A percentile compares a stretch with the other conserved stretches of the same genome.
phyloP scores from a whole-genome alignment of 2,113 vertebrate species.

The Orycteropus afer region DNA sequence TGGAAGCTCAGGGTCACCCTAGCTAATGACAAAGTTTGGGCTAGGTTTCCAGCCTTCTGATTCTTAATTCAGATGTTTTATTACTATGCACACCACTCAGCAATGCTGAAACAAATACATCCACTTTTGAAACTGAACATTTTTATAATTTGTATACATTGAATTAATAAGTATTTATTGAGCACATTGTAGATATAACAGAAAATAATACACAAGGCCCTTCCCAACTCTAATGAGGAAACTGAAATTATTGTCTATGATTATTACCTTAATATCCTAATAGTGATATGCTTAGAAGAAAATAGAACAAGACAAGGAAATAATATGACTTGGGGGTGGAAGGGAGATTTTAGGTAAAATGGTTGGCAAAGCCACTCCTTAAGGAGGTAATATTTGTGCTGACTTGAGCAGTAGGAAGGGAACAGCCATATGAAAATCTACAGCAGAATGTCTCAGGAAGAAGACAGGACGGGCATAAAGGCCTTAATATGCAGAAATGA shows the following conservation, averaged over 20 bases:
- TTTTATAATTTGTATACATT: background rate
- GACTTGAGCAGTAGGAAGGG: rapidly evolving
- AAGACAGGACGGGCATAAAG: background rate
- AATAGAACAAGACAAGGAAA: background rate
- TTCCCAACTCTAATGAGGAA: background rate
- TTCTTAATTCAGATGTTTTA: background rate
- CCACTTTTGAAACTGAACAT: background rate
- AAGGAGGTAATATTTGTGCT: background rate
- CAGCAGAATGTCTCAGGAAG: background rate
- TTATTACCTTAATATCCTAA: background rate
- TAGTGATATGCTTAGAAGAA: background rate
- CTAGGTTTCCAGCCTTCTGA: background rate
- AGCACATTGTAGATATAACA: background rate
- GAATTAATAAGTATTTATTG: background rate
- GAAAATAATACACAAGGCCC: background rate
- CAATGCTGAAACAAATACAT: background rate
- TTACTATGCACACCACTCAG: background rate
- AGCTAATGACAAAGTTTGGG: rapidly evolving
- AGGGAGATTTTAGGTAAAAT: rapidly evolving
- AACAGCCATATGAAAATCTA: rapidly evolving
- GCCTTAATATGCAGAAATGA: rapidly evolving
- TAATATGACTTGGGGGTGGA: rapidly evolving
- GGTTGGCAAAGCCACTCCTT: too few species aligned
- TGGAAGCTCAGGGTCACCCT: background rate
- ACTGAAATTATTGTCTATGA: background rate